Conservation (phyloP, 1,140 invertebrate genomes). For the Spodoptera frugiperda region DNA sequence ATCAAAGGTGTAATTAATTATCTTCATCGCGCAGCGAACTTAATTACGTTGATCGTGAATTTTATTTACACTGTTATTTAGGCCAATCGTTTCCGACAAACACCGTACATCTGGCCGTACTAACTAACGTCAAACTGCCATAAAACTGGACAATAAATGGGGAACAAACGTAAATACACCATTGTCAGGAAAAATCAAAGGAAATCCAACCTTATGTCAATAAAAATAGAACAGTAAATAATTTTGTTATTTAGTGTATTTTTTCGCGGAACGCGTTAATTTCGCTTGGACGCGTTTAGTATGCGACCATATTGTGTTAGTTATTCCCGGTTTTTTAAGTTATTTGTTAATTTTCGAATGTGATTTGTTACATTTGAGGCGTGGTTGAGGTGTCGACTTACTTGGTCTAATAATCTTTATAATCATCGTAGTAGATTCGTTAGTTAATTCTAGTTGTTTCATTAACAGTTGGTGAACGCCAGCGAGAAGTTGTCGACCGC, state of each 20-base stretch:
- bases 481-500: too few relatives aligned
- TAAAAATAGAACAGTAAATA: conserved; percentile 7
- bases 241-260: not conserved
- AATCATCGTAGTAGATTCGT: not conserved
- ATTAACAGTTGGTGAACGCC: not conserved
- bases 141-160: conserved; percentile 47
- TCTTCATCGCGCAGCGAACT: not conserved
- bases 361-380: conserved; percentile 27
- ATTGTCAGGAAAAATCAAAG: conserved; percentile 3
- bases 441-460: not conserved
- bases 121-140: conserved; percentile 41
- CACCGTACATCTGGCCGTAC: conserved; percentile 43
- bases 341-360: conserved; percentile 18
- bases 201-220: conserved; percentile 2
- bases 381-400: conserved; percentile 14
- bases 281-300: conserved; percentile 15
- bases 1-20: conserved; percentile 37
- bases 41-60: conserved; percentile 23
- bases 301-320: conserved; percentile 18
- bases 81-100: conserved; percentile 43
- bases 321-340: conserved; percentile 29
- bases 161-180: conserved; percentile 27
- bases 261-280: conserved; percentile 29
- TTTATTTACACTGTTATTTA: conserved; percentile 40
- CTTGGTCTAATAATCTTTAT: not conserved